Base-by-base conservation (phyloP, 2,113 vertebrate genomes). In the Bos indicus region DNA sequence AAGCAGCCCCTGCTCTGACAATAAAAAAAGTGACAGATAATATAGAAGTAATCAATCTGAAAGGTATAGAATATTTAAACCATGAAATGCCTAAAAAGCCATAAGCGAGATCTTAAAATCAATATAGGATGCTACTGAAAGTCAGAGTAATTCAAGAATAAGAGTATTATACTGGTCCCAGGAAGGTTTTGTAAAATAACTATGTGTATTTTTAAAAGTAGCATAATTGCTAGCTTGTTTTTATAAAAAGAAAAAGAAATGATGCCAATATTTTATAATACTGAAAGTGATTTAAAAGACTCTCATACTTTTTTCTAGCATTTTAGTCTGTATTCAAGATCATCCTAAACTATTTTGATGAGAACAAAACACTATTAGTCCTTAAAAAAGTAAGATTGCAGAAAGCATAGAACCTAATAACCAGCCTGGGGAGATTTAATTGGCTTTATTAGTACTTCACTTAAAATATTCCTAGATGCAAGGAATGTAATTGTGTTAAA, bases 11-110 rank as follows among this genome's bases (percentile, higher is more conserved):
- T 96, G 91, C 59, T 93, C 91, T 71, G 90, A 96, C 94, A 94
- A 89, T 95, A 96, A 98, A 97, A 96, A 94, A 95, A 87, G 92
- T 96, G 95, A 97, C 96, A 97, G 96, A 97, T 93, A 97, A 97
- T 96, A 95, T 82, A 96, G 97, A 97, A 97, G 97, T 93, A 97
- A 98, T 98, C 98, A 97, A 67, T 98, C 95, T 97, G 97, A 97
- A 97, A 96, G 89, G 91, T 97, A 98, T 97, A 97, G 89, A 90
- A 97, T 93, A 95, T 88, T 97, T 95, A 98, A 97, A 97, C 59
- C 90, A 95, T 91, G 91, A 95, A 97, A 98, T 93, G 83, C 57
- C 91, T 97, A 89, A 94, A 97, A 96, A 95, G 59, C 86, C 62
- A 33, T 92, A 91, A 97, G 89, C 7, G 0, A 89, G 85, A 94